Evolutionary conservation across 2,113 vertebrate species (phyloP).

Genomic region (Hydrochoerus hydrochaeris): DNA sequence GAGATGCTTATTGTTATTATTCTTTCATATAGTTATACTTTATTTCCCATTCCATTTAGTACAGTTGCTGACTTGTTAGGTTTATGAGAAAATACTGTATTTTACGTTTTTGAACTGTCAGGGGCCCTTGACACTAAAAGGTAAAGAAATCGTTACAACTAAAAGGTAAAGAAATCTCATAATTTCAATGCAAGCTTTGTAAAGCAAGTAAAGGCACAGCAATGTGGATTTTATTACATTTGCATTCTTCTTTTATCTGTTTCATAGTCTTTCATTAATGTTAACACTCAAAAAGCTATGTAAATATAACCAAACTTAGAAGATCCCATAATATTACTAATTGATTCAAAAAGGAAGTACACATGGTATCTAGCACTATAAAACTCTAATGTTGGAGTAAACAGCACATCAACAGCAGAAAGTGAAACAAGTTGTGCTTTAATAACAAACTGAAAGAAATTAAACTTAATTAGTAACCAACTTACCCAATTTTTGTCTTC

Average conservation of each 20-base stretch:
- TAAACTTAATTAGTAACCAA: constrained; percentile 65
- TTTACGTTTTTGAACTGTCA: constrained; percentile 50
- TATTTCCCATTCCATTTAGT: constrained; percentile 23
- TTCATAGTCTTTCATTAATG: constrained; percentile 51
- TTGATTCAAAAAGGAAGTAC: constrained; percentile 52
- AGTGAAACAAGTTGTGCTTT: constrained; percentile 61
- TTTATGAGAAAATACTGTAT: constrained; percentile 41
- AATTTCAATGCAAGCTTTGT: background rate
- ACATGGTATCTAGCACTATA: background rate
- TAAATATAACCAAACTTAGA: background rate
- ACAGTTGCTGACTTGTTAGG: background rate
- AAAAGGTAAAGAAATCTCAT: background rate
- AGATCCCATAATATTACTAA: background rate
- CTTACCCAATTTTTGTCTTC: constrained; percentile 97
- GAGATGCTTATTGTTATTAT: background rate
- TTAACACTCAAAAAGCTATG: background rate
- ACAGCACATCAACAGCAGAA: constrained; percentile 54
- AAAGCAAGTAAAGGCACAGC: constrained; percentile 22
- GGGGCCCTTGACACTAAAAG: background rate
- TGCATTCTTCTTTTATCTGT: background rate
- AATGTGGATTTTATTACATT: constrained; percentile 11
- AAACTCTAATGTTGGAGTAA: background rate
- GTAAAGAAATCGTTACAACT: constrained; percentile 30
- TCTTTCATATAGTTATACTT: background rate
- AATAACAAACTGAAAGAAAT: constrained; percentile 59